phyloP scores from a whole-genome alignment of 2,888 invertebrate species.

The Syrphus vitripennis region DNA sequence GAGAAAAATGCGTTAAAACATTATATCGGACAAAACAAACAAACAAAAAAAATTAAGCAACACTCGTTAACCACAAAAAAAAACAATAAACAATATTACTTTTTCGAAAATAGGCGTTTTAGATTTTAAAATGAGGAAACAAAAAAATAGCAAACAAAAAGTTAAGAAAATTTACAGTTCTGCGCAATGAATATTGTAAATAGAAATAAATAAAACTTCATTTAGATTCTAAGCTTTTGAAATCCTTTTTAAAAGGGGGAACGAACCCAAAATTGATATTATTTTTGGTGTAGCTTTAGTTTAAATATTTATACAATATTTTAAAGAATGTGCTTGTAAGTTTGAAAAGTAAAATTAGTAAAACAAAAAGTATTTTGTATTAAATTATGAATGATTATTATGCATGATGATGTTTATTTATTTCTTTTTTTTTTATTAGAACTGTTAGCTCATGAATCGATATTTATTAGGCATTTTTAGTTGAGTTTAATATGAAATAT shows the following conservation, averaged over 20 bases:
- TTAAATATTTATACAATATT: neutral
- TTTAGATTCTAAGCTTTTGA: neutral
- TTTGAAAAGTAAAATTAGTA: neutral
- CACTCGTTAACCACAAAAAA: constrained; percentile 60
- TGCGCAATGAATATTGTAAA: constrained; percentile 64
- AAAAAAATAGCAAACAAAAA: neutral
- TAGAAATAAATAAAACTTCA: neutral
- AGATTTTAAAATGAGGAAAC: constrained; percentile 35
- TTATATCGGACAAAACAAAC: constrained; percentile 41
- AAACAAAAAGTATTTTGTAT: neutral
- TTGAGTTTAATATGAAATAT: no score
- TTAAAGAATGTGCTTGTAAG: neutral
- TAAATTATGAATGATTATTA: no score
- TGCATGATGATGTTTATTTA: no score
- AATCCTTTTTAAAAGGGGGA: constrained; percentile 1
- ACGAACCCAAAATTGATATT: constrained; percentile 3
- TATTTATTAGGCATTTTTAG: no score
- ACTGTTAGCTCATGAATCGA: no score
- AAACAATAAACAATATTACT: constrained; percentile 61
- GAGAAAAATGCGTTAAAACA: constrained; percentile 21
- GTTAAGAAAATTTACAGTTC: constrained; percentile 53
- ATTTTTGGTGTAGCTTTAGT: neutral
- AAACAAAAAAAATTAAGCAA: constrained; percentile 31
- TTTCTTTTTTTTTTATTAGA: no score
- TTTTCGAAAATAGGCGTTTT: constrained; percentile 66